Conservation (phyloP, 2,797 vertebrate genomes). For the Chaetodon trifasciatus region DNA sequence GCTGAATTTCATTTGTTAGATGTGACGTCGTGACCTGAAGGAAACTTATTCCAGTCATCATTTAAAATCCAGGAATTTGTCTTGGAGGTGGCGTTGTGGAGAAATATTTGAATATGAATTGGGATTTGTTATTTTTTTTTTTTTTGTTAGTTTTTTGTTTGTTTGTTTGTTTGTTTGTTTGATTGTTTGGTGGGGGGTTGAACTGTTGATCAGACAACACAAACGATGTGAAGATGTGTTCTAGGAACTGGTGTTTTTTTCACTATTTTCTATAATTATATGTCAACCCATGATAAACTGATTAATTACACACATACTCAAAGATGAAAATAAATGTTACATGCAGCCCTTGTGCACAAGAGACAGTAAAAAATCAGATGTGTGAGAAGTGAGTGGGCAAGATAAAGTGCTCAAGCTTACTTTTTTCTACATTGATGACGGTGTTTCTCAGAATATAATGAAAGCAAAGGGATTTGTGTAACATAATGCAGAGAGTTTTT, state of each 20-base stretch:
- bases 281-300: not conserved
- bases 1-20: not conserved
- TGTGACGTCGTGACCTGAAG: not conserved
- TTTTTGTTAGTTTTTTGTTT: too few relatives aligned
- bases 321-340: not conserved
- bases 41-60: not conserved
- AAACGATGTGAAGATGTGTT: not conserved
- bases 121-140: not conserved
- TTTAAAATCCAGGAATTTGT: not conserved
- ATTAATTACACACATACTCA: not conserved
- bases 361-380: not conserved
- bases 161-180: not conserved
- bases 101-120: not conserved
- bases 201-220: not conserved
- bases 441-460: not conserved
- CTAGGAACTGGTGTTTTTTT: not conserved
- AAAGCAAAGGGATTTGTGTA: not conserved
- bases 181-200: not conserved
- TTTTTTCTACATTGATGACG: too few relatives aligned
- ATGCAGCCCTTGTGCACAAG: not conserved
- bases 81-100: not conserved
- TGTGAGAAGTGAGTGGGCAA: not conserved
- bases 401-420: not conserved
- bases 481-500: not conserved
- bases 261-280: not conserved